Percentiles rank a stretch among this genome's conserved stretches.
These are phyloP conservation scores for Cordilura impudica DNA, from an alignment of 2,888 invertebrate species.

Conservation along the genomic window DNA sequence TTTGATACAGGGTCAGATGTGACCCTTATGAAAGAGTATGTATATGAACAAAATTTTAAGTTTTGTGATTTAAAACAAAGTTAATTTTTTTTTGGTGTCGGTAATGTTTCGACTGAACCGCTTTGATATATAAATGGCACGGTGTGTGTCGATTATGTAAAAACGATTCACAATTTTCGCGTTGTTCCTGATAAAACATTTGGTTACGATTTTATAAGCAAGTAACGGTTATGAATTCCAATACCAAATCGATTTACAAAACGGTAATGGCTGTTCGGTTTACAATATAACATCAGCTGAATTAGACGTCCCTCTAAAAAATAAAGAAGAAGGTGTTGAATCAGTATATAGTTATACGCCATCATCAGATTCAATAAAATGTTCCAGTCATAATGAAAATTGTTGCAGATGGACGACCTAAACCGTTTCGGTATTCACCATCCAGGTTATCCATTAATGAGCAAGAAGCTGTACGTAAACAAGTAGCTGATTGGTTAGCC, in stretches of 20 bases:
- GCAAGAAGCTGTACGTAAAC: constrained; percentile 40
- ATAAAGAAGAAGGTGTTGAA: neutral
- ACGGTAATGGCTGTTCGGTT: neutral
- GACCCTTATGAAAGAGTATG: constrained; percentile 5
- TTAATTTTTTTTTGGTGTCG: constrained; percentile 23
- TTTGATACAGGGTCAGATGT: constrained; percentile 17
- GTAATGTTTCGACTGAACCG: constrained; percentile 32
- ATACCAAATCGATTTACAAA: neutral
- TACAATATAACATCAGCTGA: constrained; percentile 17
- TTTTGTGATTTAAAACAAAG: constrained; percentile 9
- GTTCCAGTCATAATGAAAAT: constrained; percentile 52
- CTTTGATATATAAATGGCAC: neutral
- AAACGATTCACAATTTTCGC: constrained; percentile 11
- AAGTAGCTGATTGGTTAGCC: constrained; percentile 48
- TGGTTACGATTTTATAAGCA: constrained; percentile 2
- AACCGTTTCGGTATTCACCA: constrained; percentile 29
- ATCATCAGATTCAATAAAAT: neutral
- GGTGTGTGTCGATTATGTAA: constrained; percentile 35
- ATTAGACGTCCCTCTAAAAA: constrained; percentile 5
- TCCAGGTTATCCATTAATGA: constrained; percentile 36
- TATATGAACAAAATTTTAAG: constrained; percentile 2
- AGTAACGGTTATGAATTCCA: constrained; percentile 12
- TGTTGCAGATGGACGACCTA: constrained; percentile 34
- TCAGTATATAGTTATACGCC: constrained; percentile 11
- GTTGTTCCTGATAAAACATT: constrained; percentile 1